Evolutionary conservation across 2,888 invertebrate species (phyloP).

Genomic region (Malthinus flaveolus): DNA sequence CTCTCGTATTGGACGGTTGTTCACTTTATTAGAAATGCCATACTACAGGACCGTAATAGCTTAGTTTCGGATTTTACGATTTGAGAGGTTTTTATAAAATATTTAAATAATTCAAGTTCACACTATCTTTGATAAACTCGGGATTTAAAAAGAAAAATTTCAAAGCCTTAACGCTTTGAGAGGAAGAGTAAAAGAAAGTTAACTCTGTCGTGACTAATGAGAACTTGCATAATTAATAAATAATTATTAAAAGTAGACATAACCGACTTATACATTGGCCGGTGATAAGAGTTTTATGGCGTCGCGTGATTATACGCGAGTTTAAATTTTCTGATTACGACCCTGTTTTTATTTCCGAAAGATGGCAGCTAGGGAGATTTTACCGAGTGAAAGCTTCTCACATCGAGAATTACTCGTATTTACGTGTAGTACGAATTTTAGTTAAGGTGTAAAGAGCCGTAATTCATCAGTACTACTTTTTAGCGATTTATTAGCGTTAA

Average conservation of each 20-base stretch:
- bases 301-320: not conserved
- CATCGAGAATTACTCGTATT: slow-evolving; percentile 22
- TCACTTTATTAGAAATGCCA: slow-evolving; percentile 2
- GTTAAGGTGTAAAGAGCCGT: not conserved
- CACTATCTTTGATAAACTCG: no score
- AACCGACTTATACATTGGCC: not conserved
- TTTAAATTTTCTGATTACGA: not conserved
- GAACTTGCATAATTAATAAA: not conserved
- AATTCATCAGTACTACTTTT: not conserved
- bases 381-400: slow-evolving; percentile 28
- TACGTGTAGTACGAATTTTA: slow-evolving; percentile 7
- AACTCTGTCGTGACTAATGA: not conserved
- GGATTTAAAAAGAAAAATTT: no score
- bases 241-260: not conserved
- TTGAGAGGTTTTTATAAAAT: no score
- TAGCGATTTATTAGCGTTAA: not conserved
- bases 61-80: no score
- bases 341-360: slow-evolving; percentile 21
- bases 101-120: no score
- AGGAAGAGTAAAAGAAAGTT: no score
- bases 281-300: not conserved
- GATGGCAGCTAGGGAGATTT: slow-evolving; percentile 41
- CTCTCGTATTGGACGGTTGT: not conserved
- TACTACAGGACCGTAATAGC: not conserved
- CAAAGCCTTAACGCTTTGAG: no score